Evolutionary conservation across 2,888 invertebrate genomes (phyloP).

Genomic region (Diarsia brunnea): DNA sequence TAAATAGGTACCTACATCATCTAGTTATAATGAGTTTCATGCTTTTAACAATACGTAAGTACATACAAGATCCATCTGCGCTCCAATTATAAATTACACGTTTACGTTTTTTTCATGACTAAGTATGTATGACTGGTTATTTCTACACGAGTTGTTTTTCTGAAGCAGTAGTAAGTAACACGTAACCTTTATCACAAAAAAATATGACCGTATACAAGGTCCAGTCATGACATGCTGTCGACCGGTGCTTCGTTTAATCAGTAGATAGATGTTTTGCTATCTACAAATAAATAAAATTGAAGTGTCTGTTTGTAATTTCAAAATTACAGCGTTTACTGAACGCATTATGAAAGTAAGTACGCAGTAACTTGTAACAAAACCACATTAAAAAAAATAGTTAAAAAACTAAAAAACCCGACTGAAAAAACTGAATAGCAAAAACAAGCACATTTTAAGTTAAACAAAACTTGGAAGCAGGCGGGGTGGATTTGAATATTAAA

Average conservation of each 20-base stretch:
- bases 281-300: no score
- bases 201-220: slow-evolving; percentile 13
- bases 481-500: no score
- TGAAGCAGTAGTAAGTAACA: slow-evolving; percentile 19
- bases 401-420: no score
- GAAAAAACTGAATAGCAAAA: no score
- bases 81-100: slow-evolving; percentile 46
- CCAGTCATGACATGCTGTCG: background rate
- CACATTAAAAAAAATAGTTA: no score
- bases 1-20: background rate
- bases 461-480: no score
- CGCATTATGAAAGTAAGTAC: no score
- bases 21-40: background rate
- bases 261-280: background rate
- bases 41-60: background rate
- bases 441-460: no score
- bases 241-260: slow-evolving; percentile 17
- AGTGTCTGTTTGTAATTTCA: no score
- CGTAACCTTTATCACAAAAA: slow-evolving; percentile 30
- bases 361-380: no score
- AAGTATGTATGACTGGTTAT: slow-evolving; percentile 1
- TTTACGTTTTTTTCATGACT: slow-evolving; percentile 16
- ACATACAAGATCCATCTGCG: slow-evolving; percentile 14
- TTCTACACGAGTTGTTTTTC: slow-evolving; percentile 22
- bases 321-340: no score